These are phyloP conservation scores for Mya arenaria DNA, from an alignment of 1,140 invertebrate genomes.

Conservation along the genomic window DNA sequence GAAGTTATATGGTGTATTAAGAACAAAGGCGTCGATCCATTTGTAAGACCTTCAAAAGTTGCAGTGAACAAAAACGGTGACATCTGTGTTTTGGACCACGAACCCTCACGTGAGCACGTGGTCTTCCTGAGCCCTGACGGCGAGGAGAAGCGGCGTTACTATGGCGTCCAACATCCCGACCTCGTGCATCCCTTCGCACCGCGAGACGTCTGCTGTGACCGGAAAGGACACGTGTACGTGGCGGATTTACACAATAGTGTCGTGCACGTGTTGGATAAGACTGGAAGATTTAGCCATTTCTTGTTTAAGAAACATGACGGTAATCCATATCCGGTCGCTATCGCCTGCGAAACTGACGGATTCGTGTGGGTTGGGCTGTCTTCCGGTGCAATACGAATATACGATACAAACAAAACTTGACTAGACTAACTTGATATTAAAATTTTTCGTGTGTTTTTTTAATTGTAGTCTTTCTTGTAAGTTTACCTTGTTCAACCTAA, in stretches of 20 bases:
- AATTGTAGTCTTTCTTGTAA: not conserved
- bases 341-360: constrained; percentile 21
- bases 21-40: constrained; percentile 18
- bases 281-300: constrained; percentile 28
- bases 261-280: constrained; percentile 26
- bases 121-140: constrained; percentile 39
- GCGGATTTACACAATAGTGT: constrained; percentile 21
- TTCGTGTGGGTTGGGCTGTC: constrained; percentile 41
- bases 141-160: not conserved
- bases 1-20: constrained; percentile 29
- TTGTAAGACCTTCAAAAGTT: constrained; percentile 33
- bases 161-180: not conserved
- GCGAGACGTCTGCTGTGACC: constrained; percentile 38
- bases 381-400: constrained; percentile 12
- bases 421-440: not conserved
- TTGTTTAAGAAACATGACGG: constrained; percentile 39
- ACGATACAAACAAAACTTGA: not conserved
- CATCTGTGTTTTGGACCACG: constrained; percentile 37
- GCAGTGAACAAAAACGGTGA: constrained; percentile 30
- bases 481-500: not conserved
- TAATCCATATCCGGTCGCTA: constrained; percentile 28
- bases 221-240: constrained; percentile 12
- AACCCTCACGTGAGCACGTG: constrained; percentile 24
- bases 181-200: constrained; percentile 13
- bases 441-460: not conserved